phyloP scores from a whole-genome alignment of 1,140 invertebrate species.

The Magallana angulata region DNA sequence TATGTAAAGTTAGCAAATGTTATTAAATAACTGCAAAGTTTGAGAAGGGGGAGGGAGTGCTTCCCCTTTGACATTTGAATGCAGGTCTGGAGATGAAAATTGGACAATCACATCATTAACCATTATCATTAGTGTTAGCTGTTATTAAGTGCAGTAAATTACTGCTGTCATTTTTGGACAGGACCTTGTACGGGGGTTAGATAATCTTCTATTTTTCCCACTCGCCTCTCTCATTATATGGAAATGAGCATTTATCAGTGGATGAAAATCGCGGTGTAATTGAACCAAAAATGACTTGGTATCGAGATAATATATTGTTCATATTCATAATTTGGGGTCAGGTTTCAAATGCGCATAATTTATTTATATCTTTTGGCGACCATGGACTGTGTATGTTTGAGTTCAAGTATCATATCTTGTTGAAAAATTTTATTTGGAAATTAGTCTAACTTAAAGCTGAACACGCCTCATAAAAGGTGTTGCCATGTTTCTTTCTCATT shows the following conservation, averaged over 20 bases:
- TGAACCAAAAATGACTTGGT: not conserved
- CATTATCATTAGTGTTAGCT: constrained; percentile 1
- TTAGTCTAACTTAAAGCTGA: too few species aligned
- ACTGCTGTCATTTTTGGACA: not conserved
- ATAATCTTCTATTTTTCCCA: not conserved
- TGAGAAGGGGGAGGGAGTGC: not conserved
- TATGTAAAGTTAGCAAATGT: too few species aligned
- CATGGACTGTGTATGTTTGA: too few species aligned
- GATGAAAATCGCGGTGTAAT: not conserved
- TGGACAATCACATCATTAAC: not conserved
- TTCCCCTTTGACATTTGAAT: not conserved
- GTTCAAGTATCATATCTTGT: too few species aligned
- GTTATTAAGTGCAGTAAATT: not conserved
- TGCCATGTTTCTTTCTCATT: too few species aligned
- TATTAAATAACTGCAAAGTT: too few species aligned
- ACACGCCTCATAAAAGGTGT: too few species aligned
- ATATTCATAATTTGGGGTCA: too few species aligned
- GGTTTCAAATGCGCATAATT: too few species aligned
- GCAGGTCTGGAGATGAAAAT: not conserved
- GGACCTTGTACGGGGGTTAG: not conserved
- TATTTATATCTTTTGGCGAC: too few species aligned
- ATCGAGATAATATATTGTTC: not conserved
- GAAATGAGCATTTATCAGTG: not conserved
- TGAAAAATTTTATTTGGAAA: too few species aligned
- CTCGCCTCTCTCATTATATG: not conserved